These are phyloP conservation scores for Sclerodermus sp. DNA, from an alignment of 2,888 invertebrate species.

Conservation along the genomic window DNA sequence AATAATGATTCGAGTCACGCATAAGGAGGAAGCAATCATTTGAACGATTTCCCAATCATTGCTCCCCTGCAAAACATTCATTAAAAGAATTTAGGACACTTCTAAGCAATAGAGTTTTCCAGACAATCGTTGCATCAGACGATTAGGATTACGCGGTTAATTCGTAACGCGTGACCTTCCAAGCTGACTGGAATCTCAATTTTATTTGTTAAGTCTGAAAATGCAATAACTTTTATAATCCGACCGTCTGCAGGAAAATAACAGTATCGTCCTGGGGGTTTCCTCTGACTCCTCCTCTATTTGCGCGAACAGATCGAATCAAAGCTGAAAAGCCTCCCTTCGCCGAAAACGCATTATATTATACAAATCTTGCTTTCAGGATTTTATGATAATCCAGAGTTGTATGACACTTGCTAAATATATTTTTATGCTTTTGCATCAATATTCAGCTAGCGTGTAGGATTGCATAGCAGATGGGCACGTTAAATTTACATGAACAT, in stretches of 20 bases:
- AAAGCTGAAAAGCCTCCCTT: too few species aligned
- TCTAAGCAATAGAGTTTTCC: conserved; percentile 5
- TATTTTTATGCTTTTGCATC: too few species aligned
- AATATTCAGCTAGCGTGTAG: too few species aligned
- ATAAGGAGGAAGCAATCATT: conserved; percentile 1
- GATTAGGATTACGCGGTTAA: neutral
- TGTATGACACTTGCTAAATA: too few species aligned
- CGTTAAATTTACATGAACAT: neutral
- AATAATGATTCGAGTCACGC: conserved; percentile 6
- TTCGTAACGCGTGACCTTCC: neutral
- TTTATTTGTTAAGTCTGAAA: neutral
- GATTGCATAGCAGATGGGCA: neutral
- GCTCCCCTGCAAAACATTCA: neutral
- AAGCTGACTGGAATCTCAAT: neutral
- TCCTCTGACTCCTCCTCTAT: too few species aligned
- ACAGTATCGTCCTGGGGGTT: too few species aligned
- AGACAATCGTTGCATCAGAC: neutral
- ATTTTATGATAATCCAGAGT: too few species aligned
- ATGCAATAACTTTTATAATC: neutral
- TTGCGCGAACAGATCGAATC: too few species aligned
- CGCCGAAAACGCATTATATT: neutral
- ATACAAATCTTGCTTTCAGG: neutral
- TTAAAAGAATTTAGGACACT: conserved; percentile 6
- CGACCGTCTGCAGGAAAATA: too few species aligned
- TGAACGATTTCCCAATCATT: conserved; percentile 6